Percentiles rank a stretch among this genome's conserved stretches.
Evolutionary conservation across 2,113 vertebrate genomes (phyloP).

Genomic region (Microtus richardsoni): DNA sequence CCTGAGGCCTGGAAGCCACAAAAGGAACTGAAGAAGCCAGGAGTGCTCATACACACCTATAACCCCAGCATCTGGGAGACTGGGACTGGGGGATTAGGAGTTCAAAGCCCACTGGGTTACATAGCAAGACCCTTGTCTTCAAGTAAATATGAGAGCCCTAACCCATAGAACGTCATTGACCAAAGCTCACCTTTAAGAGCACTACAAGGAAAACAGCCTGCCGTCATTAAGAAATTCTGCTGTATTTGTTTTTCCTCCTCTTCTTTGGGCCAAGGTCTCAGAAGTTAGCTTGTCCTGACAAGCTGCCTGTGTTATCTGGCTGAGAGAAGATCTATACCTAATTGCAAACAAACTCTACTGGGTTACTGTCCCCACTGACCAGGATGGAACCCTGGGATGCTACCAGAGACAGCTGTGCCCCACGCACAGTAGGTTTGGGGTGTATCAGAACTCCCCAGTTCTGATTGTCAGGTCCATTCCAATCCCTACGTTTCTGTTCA

Average conservation of each 20-base stretch:
- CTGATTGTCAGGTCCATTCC: neutral
- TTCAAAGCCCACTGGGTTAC: neutral
- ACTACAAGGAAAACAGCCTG: neutral
- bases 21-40: neutral
- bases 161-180: neutral
- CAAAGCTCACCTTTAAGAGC: neutral
- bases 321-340: neutral
- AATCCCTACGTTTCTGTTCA: neutral
- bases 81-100: neutral
- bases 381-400: neutral
- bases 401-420: neutral
- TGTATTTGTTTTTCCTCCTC: neutral
- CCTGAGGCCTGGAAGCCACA: neutral
- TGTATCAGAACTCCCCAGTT: neutral
- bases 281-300: neutral
- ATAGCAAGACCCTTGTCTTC: neutral
- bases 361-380: neutral
- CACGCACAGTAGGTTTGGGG: neutral
- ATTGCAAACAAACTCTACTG: neutral
- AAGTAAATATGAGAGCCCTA: neutral
- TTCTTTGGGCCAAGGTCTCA: neutral
- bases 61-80: neutral
- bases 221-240: neutral
- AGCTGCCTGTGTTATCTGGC: neutral
- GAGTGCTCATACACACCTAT: rapidly evolving